Base-by-base conservation (phyloP, 2,797 vertebrate species). In the Antrozous pallidus region DNA sequence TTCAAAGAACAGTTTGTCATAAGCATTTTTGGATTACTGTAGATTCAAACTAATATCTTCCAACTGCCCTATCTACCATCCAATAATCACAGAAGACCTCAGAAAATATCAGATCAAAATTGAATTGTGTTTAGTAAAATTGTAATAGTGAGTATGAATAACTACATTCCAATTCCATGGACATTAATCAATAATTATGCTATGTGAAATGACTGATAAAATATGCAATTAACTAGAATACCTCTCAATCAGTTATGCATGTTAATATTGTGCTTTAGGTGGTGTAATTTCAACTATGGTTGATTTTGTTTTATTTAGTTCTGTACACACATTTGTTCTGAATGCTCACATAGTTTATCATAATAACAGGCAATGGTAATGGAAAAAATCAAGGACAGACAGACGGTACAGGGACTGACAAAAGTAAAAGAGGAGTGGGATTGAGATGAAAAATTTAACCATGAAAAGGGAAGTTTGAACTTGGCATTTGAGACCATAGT, bases 121-220 rank as follows among this genome's bases (percentile, higher is more conserved):
- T 89, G 36, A 42, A 56, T 2, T 67, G 28, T 79, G 17, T 42
- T 90, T 90, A 86, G n/a, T 74, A 82, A 65, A 80, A 84, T 47
- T 80, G 16, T 79, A 90, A 51, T 54, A 9, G 13, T 91, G 42
- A 75, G 12, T 78, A 71, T 74, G 9, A 65, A 79, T 49, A 88
- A 51, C 12, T 85, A 2, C 20, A 69, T 83, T 85, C 14, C 26
- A 80, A 90, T 81, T 84, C 16, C n/a, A 78, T 56, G 2, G 63
- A 90, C 93, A 91, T 73, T 70, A 92, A 5, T 70, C 24, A 88
- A 70, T 65, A 7, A 86, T 77, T 83, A 82, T 75, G 88, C 33
- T 24, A 9, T 51, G 13, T 2, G 51, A 74, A 88, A 79, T 8
- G 3, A 95, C 45, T 88, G 73, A 56, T 88, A 26, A 82, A 94